Base-by-base conservation (phyloP, 2,888 invertebrate genomes). In the Oscheius sp. region DNA sequence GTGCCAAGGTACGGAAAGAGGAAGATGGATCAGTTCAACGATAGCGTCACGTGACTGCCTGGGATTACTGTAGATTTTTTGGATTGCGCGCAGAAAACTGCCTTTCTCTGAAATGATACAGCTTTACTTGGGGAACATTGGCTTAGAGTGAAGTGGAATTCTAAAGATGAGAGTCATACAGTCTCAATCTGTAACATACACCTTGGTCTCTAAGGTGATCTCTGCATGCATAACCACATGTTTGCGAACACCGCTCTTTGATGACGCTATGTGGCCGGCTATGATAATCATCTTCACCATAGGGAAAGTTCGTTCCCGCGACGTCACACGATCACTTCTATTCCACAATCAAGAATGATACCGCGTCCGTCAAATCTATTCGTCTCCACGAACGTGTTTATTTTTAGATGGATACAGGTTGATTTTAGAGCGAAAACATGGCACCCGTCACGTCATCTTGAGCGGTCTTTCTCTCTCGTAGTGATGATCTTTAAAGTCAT, bases 401-500 rank as follows among this genome's bases (percentile, higher is more conserved):
- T 68, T 68, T 53, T 68, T 68, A 55, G 68, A 42, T 35, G 65
- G 32, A n/a, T 65, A 32, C 55, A 55, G 48, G n/a, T n/a, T 68
- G 55, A 53, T 68, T 53, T 55, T 68, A 53, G 68, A 51, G 37
- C 37, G 42, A 33, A 63, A 63, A 47, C 63, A 63, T 48, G 48
- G 48, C 47, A 47, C 48, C 3, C 29, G 63, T n/a, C 50, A 63
- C 48, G 50, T 63, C 63, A 60, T 60, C 32, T 37, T 1, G 60
- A 42, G 4, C 37, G 60, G 35, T 37, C 60, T 35, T 42, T 42
- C 42, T 42, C 42, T 42, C 42, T 42, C 42, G 42, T 42, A 42
- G 42, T 37, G 35, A 29, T 63, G 63, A 63, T 63, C 63, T 63
- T 63, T 63, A 63, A 63, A 63, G 63, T 63, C 50, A 60, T 60